A percentile compares a stretch with the other conserved stretches of the same genome.
Conservation (phyloP, 2,113 vertebrate genomes). For the Piprites chloris region DNA sequence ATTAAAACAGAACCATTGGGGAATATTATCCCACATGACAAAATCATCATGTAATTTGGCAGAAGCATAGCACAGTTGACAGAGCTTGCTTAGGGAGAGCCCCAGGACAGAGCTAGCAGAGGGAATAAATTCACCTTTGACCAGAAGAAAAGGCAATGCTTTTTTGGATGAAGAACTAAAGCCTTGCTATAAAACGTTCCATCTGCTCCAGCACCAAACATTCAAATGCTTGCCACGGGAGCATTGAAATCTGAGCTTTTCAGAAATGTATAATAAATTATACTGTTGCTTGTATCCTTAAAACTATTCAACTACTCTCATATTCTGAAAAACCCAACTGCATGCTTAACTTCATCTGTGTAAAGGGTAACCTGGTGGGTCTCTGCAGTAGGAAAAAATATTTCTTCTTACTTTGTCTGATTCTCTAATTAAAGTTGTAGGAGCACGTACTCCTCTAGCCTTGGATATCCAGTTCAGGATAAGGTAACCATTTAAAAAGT, state of each 20-base stretch:
- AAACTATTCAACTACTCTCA: not conserved
- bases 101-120: constrained; percentile 49
- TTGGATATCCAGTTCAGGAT: not conserved
- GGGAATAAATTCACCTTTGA: constrained; percentile 67
- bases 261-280: constrained; percentile 26
- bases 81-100: constrained; percentile 50
- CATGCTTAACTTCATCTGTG: not conserved
- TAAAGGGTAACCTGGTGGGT: not conserved
- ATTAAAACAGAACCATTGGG: constrained; percentile 43
- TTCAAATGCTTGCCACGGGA: not conserved
- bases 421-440: not conserved
- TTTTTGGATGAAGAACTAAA: constrained; percentile 57
- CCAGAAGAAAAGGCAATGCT: constrained; percentile 39
- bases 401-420: not conserved
- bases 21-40: constrained; percentile 53
- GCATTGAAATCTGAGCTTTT: not conserved
- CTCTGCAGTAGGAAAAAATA: not conserved
- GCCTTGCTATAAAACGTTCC: not conserved
- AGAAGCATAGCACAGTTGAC: constrained; percentile 57
- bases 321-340: not conserved
- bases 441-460: not conserved
- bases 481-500: not conserved
- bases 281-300: not conserved
- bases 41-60: constrained; percentile 59
- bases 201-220: constrained; percentile 45